Evolutionary conservation across 2,797 vertebrate species (phyloP).

Genomic region (Alcedo quadribrachys): DNA sequence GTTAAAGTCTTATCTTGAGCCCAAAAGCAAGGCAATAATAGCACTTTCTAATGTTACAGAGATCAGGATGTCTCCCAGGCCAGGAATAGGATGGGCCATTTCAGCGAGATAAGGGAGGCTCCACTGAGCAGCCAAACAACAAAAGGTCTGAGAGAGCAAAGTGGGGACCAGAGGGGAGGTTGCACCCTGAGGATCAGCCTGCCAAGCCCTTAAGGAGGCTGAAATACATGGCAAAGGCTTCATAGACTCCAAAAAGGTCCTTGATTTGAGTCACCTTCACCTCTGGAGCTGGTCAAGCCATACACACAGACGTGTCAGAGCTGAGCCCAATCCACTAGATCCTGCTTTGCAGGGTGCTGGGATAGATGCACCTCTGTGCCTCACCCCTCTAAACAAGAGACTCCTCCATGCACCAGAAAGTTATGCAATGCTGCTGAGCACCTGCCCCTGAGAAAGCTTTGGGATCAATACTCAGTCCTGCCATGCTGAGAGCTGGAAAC

Average conservation of each 20-base stretch:
- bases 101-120: background rate
- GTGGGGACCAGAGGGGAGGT: accelerated
- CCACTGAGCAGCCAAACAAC: background rate
- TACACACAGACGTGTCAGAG: background rate
- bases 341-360: background rate
- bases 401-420: background rate
- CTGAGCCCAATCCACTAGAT: accelerated
- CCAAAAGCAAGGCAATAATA: background rate
- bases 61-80: background rate
- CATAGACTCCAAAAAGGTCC: background rate
- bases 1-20: background rate
- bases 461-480: background rate
- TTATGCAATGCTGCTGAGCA: background rate
- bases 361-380: background rate
- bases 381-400: background rate
- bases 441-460: background rate
- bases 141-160: background rate
- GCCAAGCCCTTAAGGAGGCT: accelerated
- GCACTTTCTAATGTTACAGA: background rate
- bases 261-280: background rate
- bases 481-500: background rate
- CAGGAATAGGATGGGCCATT: background rate
- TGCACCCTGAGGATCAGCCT: background rate
- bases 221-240: accelerated
- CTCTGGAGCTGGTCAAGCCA: accelerated